phyloP scores from a whole-genome alignment of 2,888 invertebrate species.

The Hipparchia semele region DNA sequence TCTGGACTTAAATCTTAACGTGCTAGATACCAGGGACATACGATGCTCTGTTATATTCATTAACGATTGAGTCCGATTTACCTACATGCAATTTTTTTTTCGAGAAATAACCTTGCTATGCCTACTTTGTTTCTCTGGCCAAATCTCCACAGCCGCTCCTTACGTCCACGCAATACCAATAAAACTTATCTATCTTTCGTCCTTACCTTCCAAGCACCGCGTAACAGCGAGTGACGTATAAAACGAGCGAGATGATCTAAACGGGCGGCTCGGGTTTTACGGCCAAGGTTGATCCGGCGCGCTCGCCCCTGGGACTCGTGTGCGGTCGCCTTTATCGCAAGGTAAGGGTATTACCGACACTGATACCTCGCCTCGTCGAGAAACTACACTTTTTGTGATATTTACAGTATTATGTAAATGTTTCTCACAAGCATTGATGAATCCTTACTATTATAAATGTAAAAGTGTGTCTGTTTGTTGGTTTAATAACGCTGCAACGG shows the following conservation, averaged over 20 bases:
- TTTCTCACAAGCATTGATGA: not conserved
- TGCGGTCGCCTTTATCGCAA: constrained; percentile 37
- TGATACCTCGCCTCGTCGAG: not conserved
- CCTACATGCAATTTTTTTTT: too few relatives aligned
- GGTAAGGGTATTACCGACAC: constrained; percentile 34
- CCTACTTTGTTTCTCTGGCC: not conserved
- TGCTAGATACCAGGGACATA: too few relatives aligned
- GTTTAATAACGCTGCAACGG: too few relatives aligned
- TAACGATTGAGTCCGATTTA: too few relatives aligned
- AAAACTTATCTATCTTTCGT: constrained; percentile 2
- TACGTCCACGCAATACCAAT: not conserved
- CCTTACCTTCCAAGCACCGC: not conserved
- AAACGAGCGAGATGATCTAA: constrained; percentile 69
- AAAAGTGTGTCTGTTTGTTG: too few relatives aligned
- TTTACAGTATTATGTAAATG: not conserved
- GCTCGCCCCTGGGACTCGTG: constrained; percentile 46
- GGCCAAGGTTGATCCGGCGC: constrained; percentile 50
- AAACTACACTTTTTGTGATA: not conserved
- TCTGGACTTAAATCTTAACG: too few relatives aligned
- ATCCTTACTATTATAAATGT: too few relatives aligned
- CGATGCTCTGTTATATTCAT: too few relatives aligned
- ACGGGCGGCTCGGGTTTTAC: constrained; percentile 65
- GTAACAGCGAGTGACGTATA: constrained; percentile 1
- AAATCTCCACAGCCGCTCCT: not conserved
- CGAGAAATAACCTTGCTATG: too few relatives aligned